Base-by-base conservation (phyloP, 1,140 invertebrate genomes). In the Panulirus ornatus region DNA sequence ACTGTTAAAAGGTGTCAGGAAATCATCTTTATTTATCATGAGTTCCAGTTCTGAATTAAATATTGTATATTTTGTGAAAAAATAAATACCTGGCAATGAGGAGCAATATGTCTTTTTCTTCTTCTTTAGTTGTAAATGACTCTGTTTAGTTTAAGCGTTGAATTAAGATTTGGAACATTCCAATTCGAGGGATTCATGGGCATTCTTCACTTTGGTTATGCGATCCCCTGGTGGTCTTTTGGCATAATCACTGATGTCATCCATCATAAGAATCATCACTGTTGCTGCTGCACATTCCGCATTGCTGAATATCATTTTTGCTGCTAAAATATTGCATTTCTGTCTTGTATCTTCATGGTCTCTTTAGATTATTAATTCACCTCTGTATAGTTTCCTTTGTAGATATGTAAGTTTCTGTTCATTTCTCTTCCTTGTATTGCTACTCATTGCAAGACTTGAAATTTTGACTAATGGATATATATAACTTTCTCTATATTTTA, bases 91-190 rank as follows among this genome's bases (percentile, higher is more conserved):
- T 84, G 36, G 88, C 88, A 79, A 85, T 90, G 82, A 90, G 82
- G 81, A 90, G 88, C 83, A 85, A 84, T 84, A 42, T 2, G 11
- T 42, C 40, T 78, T 78, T 73, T 73, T 66, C 38, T 81, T 81
- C 76, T 70, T 90, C 38, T 84, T 63, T 90, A 90, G 88, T 66
- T 79, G 84, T 84, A 42, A 90, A 85, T 66, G 38, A 42, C 78
- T 47, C 70, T 78, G 63, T 84, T 79, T 90, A 90, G 88, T 90
- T 90, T 90, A 90, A 90, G 88, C 71, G 47, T 90, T 84, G 58
- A 90, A 90, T 84, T 90, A 90, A 90, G 88, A 84, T 84, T 90
- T 90, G 88, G 88, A 90, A 90, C 88, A 90, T 90, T 90, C 88
- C 88, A 90, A 85, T 78, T 90, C 75, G 40, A 66, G 88, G 88